Evolutionary conservation across 2,113 vertebrate genomes (phyloP), one percentile per base, ranked within the genome.

Genomic region (Campylorhamphus procurvoides): DNA sequence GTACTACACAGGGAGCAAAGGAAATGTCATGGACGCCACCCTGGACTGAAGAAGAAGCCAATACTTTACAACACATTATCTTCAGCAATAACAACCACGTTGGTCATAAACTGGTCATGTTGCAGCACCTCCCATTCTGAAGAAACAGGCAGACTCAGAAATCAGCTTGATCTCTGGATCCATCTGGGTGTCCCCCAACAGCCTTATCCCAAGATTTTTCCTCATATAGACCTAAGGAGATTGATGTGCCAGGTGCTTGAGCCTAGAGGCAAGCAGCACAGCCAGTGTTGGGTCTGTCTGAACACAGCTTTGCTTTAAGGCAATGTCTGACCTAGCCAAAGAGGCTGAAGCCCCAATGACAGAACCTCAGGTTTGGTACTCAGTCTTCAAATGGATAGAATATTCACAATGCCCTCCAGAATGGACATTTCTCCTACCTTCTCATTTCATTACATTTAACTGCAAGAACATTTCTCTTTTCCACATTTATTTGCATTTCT

Each of bases 1-100:
- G 95, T 96, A 90, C 44, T 90, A 94, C 91, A 89, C 17, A 44
- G 10, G 35, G 64, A 94, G 42, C 68, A 84, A 89, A 90, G 68
- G 68, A 92, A 84, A 67, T 7, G 2, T 77, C 52, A 33, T 0
- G 11, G 68, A 89, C 71, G 72, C 27, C 60, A 52, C 50, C 27
- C 37, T 64, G 25, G 29, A 23, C 23, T 87, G 83, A 67, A 74
- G 37, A 40, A 83, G 90, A 59, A 94, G 47, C 56, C 75, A 55
- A 4, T 55, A n/a, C 55, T 67, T 93, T 56, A 46, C 50, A 66
- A 73, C 28, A 8, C 22, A 12, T 66, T 76, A 69, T 55, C 59
- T 35, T 85, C 47, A 73, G 58, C 85, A 85, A 27, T 2, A 92
- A 50, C 59, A 69, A 62, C 14, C 0, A 0, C 3, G 0, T 69